Conservation (phyloP, 2,888 invertebrate species). For the Hypselothyrea guttata region DNA sequence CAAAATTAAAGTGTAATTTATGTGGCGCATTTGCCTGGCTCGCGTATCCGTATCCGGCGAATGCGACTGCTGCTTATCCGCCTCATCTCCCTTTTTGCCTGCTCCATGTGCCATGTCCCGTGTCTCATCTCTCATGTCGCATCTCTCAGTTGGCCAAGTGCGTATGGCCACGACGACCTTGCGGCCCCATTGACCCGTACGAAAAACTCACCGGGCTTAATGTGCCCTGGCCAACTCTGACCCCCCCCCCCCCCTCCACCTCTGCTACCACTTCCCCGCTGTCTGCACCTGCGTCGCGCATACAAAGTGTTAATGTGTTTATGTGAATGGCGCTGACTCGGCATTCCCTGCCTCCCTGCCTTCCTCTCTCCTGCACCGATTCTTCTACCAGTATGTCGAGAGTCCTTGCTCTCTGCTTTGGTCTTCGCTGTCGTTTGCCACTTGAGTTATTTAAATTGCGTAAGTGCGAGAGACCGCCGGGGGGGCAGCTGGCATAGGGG, state of each 20-base stretch:
- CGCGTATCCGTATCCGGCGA: constrained; percentile 39
- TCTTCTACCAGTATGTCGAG: constrained; percentile 37
- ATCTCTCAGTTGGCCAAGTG: constrained; percentile 58
- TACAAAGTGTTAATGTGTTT: constrained; percentile 73
- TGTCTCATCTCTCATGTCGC: no score
- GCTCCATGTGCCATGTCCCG: no score
- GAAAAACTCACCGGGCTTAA: constrained; percentile 51
- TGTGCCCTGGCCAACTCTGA: constrained; percentile 66
- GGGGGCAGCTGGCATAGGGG: no score
- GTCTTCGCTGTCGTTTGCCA: constrained; percentile 59
- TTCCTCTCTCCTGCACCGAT: constrained; percentile 13
- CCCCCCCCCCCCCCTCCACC: constrained; percentile 23
- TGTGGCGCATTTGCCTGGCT: constrained; percentile 59
- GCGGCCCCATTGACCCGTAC: constrained; percentile 39
- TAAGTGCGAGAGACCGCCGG: constrained; percentile 38
- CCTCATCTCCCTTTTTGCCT: constrained; percentile 48
- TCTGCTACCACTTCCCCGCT: constrained; percentile 7
- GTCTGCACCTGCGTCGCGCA: constrained; percentile 40
- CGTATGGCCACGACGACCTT: constrained; percentile 53
- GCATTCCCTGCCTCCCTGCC: constrained; percentile 19
- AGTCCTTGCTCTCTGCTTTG: constrained; percentile 52
- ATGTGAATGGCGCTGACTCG: constrained; percentile 53
- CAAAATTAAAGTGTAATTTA: constrained; percentile 81
- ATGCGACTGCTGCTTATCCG: constrained; percentile 61
- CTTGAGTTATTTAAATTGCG: constrained; percentile 75